These are phyloP conservation scores for Empidonax traillii DNA, from an alignment of 2,113 vertebrate genomes.

Conservation along the genomic window DNA sequence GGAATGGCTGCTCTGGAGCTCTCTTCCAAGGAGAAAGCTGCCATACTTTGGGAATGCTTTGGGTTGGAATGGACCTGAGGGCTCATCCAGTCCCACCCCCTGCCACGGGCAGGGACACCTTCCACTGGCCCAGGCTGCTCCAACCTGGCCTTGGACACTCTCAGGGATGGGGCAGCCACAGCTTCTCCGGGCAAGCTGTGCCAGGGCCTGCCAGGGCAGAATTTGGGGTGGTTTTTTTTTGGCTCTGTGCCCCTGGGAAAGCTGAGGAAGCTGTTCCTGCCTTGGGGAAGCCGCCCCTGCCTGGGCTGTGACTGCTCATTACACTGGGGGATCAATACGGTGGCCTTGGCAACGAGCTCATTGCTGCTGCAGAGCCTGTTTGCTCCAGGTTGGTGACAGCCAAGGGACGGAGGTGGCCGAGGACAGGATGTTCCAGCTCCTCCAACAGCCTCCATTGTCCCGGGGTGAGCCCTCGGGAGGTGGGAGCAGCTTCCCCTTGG, in stretches of 20 bases:
- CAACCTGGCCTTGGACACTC: not conserved
- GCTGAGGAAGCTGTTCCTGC: not conserved
- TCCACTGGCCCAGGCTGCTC: accelerated
- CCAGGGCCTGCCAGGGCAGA: not conserved
- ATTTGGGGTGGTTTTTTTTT: not conserved
- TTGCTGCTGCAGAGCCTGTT: constrained; percentile 78
- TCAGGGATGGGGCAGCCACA: not conserved
- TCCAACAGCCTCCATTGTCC: constrained; percentile 33
- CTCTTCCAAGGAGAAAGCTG: not conserved
- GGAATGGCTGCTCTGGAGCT: not conserved
- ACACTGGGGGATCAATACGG: constrained; percentile 71
- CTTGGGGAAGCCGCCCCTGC: not conserved
- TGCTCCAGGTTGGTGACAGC: constrained; percentile 66
- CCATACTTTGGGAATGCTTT: not conserved
- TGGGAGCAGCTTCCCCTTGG: not conserved
- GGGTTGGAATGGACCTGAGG: not conserved
- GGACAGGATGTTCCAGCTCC: constrained; percentile 70
- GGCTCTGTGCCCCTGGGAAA: not conserved
- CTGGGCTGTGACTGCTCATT: constrained; percentile 73
- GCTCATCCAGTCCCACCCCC: not conserved
- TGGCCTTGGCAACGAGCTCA: constrained; percentile 78
- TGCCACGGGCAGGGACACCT: not conserved
- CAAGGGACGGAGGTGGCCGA: constrained; percentile 56
- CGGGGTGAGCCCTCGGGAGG: not conserved
- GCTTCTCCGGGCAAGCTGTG: not conserved